Base-by-base conservation (phyloP, 2,888 invertebrate species). In the Synanthedon tipuliformis region DNA sequence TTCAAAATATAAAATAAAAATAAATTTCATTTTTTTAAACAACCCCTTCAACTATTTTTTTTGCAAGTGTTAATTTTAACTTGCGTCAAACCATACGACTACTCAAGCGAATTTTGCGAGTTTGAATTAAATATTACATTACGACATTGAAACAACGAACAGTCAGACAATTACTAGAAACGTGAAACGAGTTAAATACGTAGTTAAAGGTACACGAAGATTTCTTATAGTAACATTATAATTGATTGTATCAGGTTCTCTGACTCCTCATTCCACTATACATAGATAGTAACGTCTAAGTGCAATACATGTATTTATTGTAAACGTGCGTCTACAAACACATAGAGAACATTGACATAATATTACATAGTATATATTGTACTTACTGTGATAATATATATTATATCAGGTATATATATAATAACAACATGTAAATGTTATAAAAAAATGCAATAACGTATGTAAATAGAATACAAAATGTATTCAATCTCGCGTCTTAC, bases 401-500 rank as follows among this genome's bases (percentile, higher is more conserved):
- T 52, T 34, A 34, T 51, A 48, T 54, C 5, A 23, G 4, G 23
- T 53, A 55, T 53, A 55, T 61, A 50, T 23, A 53, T 40, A 48
- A 41, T 51, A 41, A 40, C 40, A 50, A 56, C 48, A 50, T 54
- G 48, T 56, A 56, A 57, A 51, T 57, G 8, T 56, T 34, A 34
- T 55, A n/a, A 49, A 56, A 68, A 75, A 79, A 79, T 74, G 68
- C 73, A 63, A 66, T 63, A 75, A 73, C 66, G 61, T 69, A 74
- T 75, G 78, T 71, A 73, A 72, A 77, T 61, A 66, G 75, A 78
- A 77, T 77, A 78, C 66, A 60, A 48, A 59, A 64, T 55, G 68
- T 77, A 78, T 75, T 72, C 76, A 66, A 76, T 76, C 81, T 83
- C 86, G 85, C 85, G 82, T 78, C 83, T 66, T 70, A 73, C 81